Evolutionary conservation across 2,888 invertebrate genomes (phyloP).

Genomic region (Nesidiocoris tenuis): DNA sequence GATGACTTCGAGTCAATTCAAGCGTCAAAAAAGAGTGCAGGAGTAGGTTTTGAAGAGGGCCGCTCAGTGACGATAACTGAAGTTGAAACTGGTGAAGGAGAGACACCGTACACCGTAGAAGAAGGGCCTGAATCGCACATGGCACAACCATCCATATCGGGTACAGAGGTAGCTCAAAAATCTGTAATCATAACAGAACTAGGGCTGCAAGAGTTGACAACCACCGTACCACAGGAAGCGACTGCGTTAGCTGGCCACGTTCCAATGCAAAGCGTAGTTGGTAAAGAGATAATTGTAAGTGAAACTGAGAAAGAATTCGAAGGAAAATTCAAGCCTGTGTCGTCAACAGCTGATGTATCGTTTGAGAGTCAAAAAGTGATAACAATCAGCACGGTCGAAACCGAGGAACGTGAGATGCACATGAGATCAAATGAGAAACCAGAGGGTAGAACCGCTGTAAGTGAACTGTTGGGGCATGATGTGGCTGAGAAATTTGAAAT

Average conservation of each 20-base stretch:
- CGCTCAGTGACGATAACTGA: constrained; percentile 62
- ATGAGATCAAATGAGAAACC: constrained; percentile 50
- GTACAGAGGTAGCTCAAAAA: constrained; percentile 57
- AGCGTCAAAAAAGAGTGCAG: constrained; percentile 49
- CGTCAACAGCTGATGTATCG: constrained; percentile 48
- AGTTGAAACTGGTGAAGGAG: constrained; percentile 61
- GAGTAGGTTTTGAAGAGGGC: constrained; percentile 54
- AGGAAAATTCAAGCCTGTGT: constrained; percentile 54
- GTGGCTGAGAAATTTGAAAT: constrained; percentile 59
- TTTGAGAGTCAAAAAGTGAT: constrained; percentile 50
- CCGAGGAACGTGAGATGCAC: constrained; percentile 54
- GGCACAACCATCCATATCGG: constrained; percentile 53
- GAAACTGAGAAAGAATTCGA: constrained; percentile 53
- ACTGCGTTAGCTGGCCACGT: constrained; percentile 49
- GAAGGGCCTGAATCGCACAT: constrained; percentile 49
- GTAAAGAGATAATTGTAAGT: constrained; percentile 53
- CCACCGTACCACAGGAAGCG: constrained; percentile 38
- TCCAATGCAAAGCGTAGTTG: constrained; percentile 51
- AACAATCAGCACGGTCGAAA: constrained; percentile 50
- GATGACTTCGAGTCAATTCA: constrained; percentile 53
- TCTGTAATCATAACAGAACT: constrained; percentile 55
- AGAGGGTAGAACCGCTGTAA: constrained; percentile 49
- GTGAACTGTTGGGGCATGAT: constrained; percentile 55
- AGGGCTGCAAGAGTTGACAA: constrained; percentile 49
- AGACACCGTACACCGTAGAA: constrained; percentile 53